Conservation (phyloP, 2,888 invertebrate species). For the Anoplius nigerrimus region DNA sequence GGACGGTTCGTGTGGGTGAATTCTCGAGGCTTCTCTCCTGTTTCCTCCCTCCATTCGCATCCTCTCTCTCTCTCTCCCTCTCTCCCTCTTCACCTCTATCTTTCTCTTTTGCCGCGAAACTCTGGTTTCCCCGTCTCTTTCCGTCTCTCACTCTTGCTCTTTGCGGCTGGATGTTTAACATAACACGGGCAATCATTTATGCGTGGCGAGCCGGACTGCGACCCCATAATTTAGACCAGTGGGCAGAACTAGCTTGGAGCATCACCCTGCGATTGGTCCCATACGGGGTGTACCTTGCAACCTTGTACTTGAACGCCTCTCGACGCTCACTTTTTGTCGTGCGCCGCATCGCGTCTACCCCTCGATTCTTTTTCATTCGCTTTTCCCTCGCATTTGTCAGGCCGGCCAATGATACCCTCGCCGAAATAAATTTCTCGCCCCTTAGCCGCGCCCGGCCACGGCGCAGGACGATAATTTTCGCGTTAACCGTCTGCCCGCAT, state of each 20-base stretch:
- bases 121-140: constrained; percentile 14
- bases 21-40: constrained; percentile 49
- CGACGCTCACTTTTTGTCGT: constrained; percentile 10
- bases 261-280: constrained; percentile 52
- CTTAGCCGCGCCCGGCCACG: too few species aligned
- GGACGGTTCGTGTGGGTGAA: constrained; percentile 67
- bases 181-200: constrained; percentile 75
- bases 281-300: constrained; percentile 52
- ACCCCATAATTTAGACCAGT: constrained; percentile 73
- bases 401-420: too few species aligned
- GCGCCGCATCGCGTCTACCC: neutral
- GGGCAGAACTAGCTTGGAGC: constrained; percentile 67
- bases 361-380: neutral
- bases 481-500: too few species aligned
- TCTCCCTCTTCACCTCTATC: constrained; percentile 17
- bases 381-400: too few species aligned
- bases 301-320: constrained; percentile 46
- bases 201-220: constrained; percentile 70
- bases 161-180: constrained; percentile 71
- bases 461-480: too few species aligned
- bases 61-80: constrained; percentile 19
- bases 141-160: constrained; percentile 7
- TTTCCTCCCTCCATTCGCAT: too few species aligned
- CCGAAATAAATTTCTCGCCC: too few species aligned
- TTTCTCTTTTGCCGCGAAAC: neutral